Evolutionary conservation across 2,113 vertebrate genomes (phyloP), one percentile per base, ranked within the genome.

Genomic region (Microtus oregoni): DNA sequence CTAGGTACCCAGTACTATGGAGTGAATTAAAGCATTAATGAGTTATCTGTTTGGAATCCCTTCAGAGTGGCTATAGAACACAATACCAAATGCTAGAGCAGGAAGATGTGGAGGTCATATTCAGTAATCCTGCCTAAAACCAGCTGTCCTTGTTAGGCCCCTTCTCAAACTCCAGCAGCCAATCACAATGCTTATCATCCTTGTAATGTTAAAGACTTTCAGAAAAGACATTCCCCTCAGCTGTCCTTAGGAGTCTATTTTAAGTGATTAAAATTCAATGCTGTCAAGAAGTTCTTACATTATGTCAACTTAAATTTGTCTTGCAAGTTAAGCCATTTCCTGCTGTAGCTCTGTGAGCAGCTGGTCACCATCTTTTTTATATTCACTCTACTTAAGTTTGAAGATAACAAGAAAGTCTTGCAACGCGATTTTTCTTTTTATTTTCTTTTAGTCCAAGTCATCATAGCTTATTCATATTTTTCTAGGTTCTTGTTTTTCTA

Each of bases 261-360:
- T 96, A 97, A 97, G 92, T 96, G 94, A 96, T 97, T 97, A 97
- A 97, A 98, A 97, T 97, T 96, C 97, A 97, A 9, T 93, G 97
- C 96, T 97, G 97, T 96, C 97, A 97, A 98, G 97, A 97, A 96
- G 90, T 97, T 96, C 94, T 97, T 97, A 97, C 65, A 95, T 97
- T 97, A 96, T 97, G 97, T 98, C 98, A 97, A 97, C 94, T 96
- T 97, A 97, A 97, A 97, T 98, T 97, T 97, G 96, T 97, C 91
- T 96, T 97, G 91, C 70, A 92, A 97, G 97, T 97, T 97, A 97
- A 97, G 94, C 96, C 91, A 96, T 94, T 97, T 97, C 96, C 95
- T 97, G 96, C 92, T 88, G 68, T 83, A 89, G 78, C 68, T 38
- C 47, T 68, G 28, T 85, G 72, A 97, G 91, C 96, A 98, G 97